phyloP scores from a whole-genome alignment of 2,113 vertebrate genomes.

The Asarcornis scutulata region DNA sequence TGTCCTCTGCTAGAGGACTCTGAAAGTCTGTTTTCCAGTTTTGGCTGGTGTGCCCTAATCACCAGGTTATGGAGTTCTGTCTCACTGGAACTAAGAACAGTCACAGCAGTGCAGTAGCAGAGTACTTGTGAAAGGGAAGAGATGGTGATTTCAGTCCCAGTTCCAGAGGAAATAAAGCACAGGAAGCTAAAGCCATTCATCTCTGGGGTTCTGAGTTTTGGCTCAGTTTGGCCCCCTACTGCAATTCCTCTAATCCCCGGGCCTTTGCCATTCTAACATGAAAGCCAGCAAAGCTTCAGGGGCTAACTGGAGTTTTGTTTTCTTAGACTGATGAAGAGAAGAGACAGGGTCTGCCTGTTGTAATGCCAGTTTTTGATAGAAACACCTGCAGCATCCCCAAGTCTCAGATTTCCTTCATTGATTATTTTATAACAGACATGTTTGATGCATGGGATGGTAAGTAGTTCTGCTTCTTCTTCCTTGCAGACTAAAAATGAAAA shows the following conservation, averaged over 20 bases:
- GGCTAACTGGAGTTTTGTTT: conserved; percentile 56
- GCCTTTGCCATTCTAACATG: neutral
- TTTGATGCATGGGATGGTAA: conserved; percentile 97
- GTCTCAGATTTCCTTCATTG: conserved; percentile 98
- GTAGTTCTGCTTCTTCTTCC: conserved; percentile 7
- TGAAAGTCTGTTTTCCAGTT: neutral
- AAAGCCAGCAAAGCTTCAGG: neutral
- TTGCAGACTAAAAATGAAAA: neutral
- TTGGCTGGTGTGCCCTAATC: neutral
- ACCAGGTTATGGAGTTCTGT: neutral
- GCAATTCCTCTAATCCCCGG: neutral
- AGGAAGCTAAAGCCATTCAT: neutral
- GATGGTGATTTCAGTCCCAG: neutral
- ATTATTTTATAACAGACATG: conserved; percentile 99
- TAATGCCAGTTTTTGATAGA: conserved; percentile 97
- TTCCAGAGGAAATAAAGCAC: neutral
- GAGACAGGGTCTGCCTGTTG: conserved; percentile 91
- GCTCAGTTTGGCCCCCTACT: neutral
- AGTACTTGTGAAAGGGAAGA: neutral
- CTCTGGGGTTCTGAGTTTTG: neutral
- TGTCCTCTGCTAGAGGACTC: neutral
- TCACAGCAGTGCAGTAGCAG: neutral
- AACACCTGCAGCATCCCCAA: conserved; percentile 96
- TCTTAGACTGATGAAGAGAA: conserved; percentile 96
- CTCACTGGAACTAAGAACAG: neutral